Percentiles rank a stretch among this genome's conserved stretches.
Evolutionary conservation across 2,797 vertebrate species (phyloP).

Genomic region (Sebastes oblongus): DNA sequence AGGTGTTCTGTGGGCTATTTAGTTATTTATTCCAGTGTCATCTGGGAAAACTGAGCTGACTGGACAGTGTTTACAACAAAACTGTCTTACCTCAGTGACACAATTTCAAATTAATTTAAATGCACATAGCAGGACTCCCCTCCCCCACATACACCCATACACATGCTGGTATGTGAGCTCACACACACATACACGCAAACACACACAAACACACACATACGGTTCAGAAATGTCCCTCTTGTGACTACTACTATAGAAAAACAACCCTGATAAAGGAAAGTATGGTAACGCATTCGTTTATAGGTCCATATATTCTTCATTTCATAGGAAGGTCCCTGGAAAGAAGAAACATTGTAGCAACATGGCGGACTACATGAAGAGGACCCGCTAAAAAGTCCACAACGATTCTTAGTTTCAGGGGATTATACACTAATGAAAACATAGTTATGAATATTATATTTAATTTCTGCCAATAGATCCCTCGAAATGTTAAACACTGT

Average conservation of each 20-base stretch:
- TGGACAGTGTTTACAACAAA: constrained; percentile 63
- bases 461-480: too few species aligned
- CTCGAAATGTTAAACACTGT: too few species aligned
- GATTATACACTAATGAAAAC: too few species aligned
- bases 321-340: not conserved
- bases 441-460: too few species aligned
- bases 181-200: constrained; percentile 9
- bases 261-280: constrained; percentile 56
- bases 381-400: too few species aligned
- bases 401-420: too few species aligned
- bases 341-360: not conserved
- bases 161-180: constrained; percentile 25
- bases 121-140: constrained; percentile 32
- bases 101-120: constrained; percentile 49
- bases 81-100: constrained; percentile 49
- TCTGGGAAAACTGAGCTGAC: constrained; percentile 44
- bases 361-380: too few species aligned
- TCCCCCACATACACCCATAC: constrained; percentile 15
- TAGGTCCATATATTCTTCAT: not conserved
- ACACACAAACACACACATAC: not conserved
- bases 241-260: constrained; percentile 55
- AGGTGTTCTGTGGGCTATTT: constrained; percentile 50
- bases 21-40: constrained; percentile 36
- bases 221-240: constrained; percentile 31
- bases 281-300: constrained; percentile 5